Evolutionary conservation across 2,888 invertebrate species (phyloP), one percentile per base, ranked within the genome.

Genomic region (Catocala sponsa): DNA sequence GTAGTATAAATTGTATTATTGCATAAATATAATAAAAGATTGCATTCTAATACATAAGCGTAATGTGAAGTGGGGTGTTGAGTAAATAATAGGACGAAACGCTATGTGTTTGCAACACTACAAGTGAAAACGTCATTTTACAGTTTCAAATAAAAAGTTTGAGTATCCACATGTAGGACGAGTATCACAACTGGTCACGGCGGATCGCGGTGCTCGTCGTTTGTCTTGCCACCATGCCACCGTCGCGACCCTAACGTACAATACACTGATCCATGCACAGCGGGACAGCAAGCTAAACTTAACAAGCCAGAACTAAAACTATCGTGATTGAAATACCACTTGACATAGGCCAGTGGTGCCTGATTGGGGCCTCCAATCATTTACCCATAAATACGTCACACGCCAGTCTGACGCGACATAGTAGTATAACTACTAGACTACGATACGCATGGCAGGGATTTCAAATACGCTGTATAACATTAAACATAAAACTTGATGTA

Each of bases 261-360:
- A 56, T 13, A 79, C 80, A 78, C 78, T 65, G 74, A 70, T 76
- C 78, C 87, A 85, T 85, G 87, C 86, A 82, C 67, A 78, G 77
- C 72, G 72, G 78, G 69, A 70, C 76, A 75, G 65, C 81, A 80
- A 80, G 82, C 65, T 74, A 71, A 73, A 67, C 70, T 70, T 72
- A 70, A 75, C 67, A 75, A 74, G 72, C 79, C 74, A 73, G 48
- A 73, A 73, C 70, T 60, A 71, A 64, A 69, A 65, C 69, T 76
- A 71, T 59, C 38, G 47, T 68, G 60, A 66, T 59, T 53, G 52
- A 63, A 71, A 63, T 61, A 25, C 25, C 25, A 25, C 25, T 25
- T 25, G 25, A 25, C 25, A 58, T 44, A 15, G 15, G 13, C 10
- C 32, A 33, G 48, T 33, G 33, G 41, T 44, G n/a, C 38, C 10